Evolutionary conservation across 2,113 vertebrate species (phyloP).

Genomic region (Oncorhynchus clarkii): DNA sequence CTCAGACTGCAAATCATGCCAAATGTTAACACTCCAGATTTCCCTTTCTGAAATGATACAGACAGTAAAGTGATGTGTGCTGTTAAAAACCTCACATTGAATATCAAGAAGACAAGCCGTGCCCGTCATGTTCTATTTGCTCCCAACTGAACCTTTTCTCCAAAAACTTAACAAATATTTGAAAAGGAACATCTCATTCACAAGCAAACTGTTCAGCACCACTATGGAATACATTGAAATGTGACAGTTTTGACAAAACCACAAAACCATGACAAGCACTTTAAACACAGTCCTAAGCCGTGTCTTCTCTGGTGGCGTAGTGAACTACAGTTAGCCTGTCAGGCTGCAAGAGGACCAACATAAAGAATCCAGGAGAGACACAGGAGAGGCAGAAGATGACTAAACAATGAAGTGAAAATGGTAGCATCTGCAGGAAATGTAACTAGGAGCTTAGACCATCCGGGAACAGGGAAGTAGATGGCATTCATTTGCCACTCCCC

Average conservation of each 20-base stretch:
- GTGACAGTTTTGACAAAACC: too few species aligned
- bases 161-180: slow-evolving; percentile 1
- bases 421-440: slow-evolving; percentile 29
- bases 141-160: slow-evolving; percentile 13
- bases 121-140: neutral
- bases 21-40: slow-evolving; percentile 62
- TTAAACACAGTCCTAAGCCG: slow-evolving; percentile 39
- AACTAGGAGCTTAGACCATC: slow-evolving; percentile 38
- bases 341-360: slow-evolving; percentile 37
- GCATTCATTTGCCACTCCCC: slow-evolving; percentile 35
- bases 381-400: slow-evolving; percentile 34
- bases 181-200: slow-evolving; percentile 6
- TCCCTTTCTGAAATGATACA: slow-evolving; percentile 48
- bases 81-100: slow-evolving; percentile 38
- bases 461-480: slow-evolving; percentile 21
- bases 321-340: slow-evolving; percentile 40
- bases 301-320: slow-evolving; percentile 26
- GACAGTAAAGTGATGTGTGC: slow-evolving; percentile 39
- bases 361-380: slow-evolving; percentile 31
- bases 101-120: slow-evolving; percentile 36
- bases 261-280: slow-evolving; percentile 38
- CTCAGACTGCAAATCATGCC: slow-evolving; percentile 64
- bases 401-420: slow-evolving; percentile 33
- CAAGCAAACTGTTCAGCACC: slow-evolving; percentile 25
- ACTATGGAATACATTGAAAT: too few species aligned